These are phyloP conservation scores for Campoplex capitator DNA, from an alignment of 2,888 invertebrate species.

Conservation along the genomic window DNA sequence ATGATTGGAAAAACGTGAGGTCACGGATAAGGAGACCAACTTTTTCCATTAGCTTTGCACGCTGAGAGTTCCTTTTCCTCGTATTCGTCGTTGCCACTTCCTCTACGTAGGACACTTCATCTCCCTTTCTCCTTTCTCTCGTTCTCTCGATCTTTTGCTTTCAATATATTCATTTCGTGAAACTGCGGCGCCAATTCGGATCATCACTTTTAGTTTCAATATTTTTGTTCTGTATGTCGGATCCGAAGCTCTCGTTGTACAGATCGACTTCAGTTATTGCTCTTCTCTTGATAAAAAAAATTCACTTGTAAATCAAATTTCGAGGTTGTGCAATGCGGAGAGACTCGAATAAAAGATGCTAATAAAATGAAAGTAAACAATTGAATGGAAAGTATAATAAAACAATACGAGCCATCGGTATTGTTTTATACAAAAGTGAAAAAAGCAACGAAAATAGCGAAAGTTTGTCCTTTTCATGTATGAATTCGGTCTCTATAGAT, in stretches of 20 bases:
- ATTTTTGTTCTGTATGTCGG: neutral
- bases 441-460: neutral
- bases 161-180: neutral
- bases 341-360: too few relatives aligned
- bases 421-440: neutral
- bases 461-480: neutral
- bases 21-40: conserved; percentile 69
- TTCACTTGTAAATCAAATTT: neutral
- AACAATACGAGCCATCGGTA: neutral
- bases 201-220: neutral
- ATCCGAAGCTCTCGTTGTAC: neutral
- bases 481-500: neutral
- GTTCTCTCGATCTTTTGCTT: neutral
- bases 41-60: conserved; percentile 68
- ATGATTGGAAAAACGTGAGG: conserved; percentile 75
- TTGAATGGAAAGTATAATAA: neutral
- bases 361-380: neutral
- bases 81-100: conserved; percentile 42
- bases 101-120: conserved; percentile 17
- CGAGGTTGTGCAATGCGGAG: neutral
- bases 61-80: conserved; percentile 56
- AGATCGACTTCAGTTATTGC: neutral
- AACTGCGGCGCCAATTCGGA: conserved; percentile 1
- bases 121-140: neutral
- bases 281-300: neutral